Evolutionary conservation across 2,888 invertebrate species (phyloP).

Genomic region (Lasius platythorax): DNA sequence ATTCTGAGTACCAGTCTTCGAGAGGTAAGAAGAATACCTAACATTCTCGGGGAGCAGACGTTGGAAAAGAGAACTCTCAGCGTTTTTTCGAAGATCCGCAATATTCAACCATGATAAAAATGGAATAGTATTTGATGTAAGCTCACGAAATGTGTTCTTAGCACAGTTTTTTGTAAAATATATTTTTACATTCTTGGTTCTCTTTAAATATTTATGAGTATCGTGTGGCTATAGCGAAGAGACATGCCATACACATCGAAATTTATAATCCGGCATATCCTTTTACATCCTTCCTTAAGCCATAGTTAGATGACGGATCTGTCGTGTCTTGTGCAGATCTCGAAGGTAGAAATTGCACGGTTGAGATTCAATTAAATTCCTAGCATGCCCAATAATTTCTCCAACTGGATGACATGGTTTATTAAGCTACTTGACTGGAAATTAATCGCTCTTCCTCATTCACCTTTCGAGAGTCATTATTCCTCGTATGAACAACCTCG

Average conservation of each 20-base stretch:
- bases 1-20: constrained; percentile 12
- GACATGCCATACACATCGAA: background rate
- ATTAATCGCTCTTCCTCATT: constrained; percentile 36
- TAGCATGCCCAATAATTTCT: constrained; percentile 66
- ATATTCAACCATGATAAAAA: constrained; percentile 59
- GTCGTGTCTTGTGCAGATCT: constrained; percentile 40
- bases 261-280: constrained; percentile 50
- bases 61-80: constrained; percentile 43
- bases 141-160: constrained; percentile 39
- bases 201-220: constrained; percentile 39
- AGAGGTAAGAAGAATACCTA: constrained; percentile 2
- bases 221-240: background rate
- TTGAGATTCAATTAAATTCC: constrained; percentile 70
- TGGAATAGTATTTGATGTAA: constrained; percentile 52
- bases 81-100: constrained; percentile 36
- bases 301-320: constrained; percentile 41
- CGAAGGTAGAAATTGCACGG: constrained; percentile 54
- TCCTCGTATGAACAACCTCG: background rate
- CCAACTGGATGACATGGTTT: constrained; percentile 67
- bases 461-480: constrained; percentile 17
- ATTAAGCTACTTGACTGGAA: constrained; percentile 59
- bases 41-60: constrained; percentile 4
- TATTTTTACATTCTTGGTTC: constrained; percentile 33
- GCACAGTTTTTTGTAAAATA: constrained; percentile 50
- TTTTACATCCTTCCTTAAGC: constrained; percentile 40